Evolutionary conservation across 2,888 invertebrate genomes (phyloP).

Genomic region (Fissipunctia ypsillon): DNA sequence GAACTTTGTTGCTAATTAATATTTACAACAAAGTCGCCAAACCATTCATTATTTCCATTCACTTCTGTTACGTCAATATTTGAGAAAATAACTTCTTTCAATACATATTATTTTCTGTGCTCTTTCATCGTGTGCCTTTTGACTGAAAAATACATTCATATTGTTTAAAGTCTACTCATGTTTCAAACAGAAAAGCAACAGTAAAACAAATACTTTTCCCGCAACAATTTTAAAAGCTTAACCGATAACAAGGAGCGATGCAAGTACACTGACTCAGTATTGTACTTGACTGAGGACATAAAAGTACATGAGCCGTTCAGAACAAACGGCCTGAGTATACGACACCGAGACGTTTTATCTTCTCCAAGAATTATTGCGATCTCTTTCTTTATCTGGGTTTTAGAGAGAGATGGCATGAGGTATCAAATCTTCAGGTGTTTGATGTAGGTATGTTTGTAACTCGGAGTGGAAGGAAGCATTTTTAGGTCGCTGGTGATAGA

Average conservation of each 20-base stretch:
- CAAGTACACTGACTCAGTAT: conserved; percentile 58
- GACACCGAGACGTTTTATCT: conserved; percentile 67
- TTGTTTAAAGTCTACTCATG: conserved; percentile 14
- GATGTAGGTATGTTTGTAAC: conserved; percentile 53
- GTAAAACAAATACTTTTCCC: conserved; percentile 40
- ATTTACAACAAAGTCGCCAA: background rate
- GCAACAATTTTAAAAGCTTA: conserved; percentile 59
- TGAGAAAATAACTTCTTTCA: background rate
- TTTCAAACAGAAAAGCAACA: conserved; percentile 38
- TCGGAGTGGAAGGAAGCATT: conserved; percentile 57
- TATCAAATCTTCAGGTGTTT: conserved; percentile 64
- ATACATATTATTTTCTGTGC: background rate
- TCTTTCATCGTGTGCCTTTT: background rate
- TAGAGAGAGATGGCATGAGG: conserved; percentile 46
- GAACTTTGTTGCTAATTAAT: too few species aligned
- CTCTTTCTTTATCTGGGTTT: conserved; percentile 57
- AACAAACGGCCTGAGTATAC: conserved; percentile 68
- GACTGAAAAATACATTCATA: background rate
- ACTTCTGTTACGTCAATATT: background rate
- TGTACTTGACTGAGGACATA: conserved; percentile 68
- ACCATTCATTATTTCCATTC: background rate
- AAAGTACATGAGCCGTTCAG: conserved; percentile 70
- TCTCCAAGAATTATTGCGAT: conserved; percentile 57
- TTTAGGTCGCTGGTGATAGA: conserved; percentile 59
- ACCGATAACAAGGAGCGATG: conserved; percentile 60